Evolutionary conservation across 1,140 invertebrate genomes (phyloP).

Genomic region (Fopius arisanus): DNA sequence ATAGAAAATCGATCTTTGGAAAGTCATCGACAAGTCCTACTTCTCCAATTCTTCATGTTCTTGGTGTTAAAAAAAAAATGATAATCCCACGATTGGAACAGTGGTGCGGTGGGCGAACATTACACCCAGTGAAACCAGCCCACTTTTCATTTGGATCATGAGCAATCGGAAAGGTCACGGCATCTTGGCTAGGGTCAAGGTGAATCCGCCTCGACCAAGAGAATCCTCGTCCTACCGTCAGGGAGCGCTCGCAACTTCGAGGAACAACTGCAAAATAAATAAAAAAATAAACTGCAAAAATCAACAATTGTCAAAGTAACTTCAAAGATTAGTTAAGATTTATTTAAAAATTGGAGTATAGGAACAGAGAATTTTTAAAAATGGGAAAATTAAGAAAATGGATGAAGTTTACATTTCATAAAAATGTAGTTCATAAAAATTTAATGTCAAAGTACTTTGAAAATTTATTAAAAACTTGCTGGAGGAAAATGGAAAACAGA

Average conservation of each 20-base stretch:
- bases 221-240: slow-evolving; percentile 27
- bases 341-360: too few relatives aligned
- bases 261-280: background rate
- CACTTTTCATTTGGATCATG: slow-evolving; percentile 2
- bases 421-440: too few relatives aligned
- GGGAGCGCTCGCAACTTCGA: slow-evolving; percentile 5
- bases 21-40: slow-evolving; percentile 37
- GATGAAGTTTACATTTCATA: too few relatives aligned
- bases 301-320: too few relatives aligned
- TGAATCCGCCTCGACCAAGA: slow-evolving; percentile 19
- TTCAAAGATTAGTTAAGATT: too few relatives aligned
- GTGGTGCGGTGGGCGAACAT: background rate
- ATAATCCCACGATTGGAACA: background rate
- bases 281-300: too few relatives aligned
- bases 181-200: slow-evolving; percentile 28
- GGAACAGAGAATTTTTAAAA: too few relatives aligned
- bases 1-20: slow-evolving; percentile 39
- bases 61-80: background rate
- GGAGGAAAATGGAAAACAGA: background rate
- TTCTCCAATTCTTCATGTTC: slow-evolving; percentile 26
- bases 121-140: background rate
- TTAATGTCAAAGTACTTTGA: too few relatives aligned
- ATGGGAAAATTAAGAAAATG: too few relatives aligned
- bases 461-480: too few relatives aligned
- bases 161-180: slow-evolving; percentile 24